Percentiles rank a stretch among this genome's conserved stretches.
These are phyloP conservation scores for Oreochromis niloticus DNA, from an alignment of 2,113 vertebrate genomes.

Conservation along the genomic window DNA sequence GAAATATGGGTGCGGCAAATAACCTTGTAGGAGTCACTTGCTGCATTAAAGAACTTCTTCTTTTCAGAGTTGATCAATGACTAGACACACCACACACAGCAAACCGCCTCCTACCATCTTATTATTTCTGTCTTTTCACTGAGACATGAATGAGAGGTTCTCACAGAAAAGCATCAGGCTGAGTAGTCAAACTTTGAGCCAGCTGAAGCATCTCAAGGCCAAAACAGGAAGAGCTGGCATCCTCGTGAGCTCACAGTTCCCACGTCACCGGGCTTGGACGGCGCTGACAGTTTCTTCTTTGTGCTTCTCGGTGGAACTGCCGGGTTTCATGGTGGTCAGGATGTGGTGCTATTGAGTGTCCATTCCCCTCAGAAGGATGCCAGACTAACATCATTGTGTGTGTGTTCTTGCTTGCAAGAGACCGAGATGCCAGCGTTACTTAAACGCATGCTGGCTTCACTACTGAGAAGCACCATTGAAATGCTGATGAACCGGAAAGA, in stretches of 20 bases:
- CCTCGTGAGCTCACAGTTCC: slow-evolving; percentile 51
- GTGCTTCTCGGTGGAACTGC: slow-evolving; percentile 42
- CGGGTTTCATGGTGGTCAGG: slow-evolving; percentile 52
- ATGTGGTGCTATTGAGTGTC: slow-evolving; percentile 59
- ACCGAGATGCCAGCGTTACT: neutral
- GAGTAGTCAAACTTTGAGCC: slow-evolving; percentile 1
- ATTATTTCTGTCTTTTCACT: neutral
- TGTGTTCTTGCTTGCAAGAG: neutral
- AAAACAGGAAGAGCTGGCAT: slow-evolving; percentile 23
- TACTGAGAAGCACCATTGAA: slow-evolving; percentile 51
- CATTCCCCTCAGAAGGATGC: slow-evolving; percentile 38
- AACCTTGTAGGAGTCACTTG: neutral
- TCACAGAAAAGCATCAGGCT: neutral
- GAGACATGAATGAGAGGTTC: neutral
- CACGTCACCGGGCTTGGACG: slow-evolving; percentile 30
- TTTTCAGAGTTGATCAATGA: neutral
- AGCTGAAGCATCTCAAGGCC: slow-evolving; percentile 1
- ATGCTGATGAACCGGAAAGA: slow-evolving; percentile 61
- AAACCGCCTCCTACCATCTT: neutral
- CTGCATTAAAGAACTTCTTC: neutral
- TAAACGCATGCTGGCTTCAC: slow-evolving; percentile 32
- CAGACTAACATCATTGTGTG: slow-evolving; percentile 30
- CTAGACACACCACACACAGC: neutral
- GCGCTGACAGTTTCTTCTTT: slow-evolving; percentile 46
- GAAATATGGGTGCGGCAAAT: neutral